phyloP scores from a whole-genome alignment of 2,888 invertebrate genomes.

The Liopterus haemorrhoidalis region DNA sequence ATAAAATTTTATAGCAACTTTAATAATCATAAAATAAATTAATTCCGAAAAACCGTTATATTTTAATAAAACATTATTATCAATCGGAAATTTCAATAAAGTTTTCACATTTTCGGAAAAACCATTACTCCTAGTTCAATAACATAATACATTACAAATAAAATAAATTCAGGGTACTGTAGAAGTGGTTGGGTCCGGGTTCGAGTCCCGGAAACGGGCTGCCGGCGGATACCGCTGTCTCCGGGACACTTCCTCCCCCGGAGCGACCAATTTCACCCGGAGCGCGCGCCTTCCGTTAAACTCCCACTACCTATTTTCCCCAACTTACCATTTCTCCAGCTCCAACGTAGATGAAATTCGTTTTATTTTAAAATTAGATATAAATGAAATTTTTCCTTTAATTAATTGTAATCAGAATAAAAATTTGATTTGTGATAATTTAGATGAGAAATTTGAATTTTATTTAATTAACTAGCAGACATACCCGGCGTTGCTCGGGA shows the following conservation, averaged over 20 bases:
- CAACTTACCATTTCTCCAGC: too few species aligned
- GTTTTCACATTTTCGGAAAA: too few species aligned
- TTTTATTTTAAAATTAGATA: not conserved
- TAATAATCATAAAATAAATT: too few species aligned
- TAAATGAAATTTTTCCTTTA: constrained; percentile 1
- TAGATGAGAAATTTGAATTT: too few species aligned
- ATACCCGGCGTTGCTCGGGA: too few species aligned
- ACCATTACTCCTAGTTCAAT: constrained; percentile 19
- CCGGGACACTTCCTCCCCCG: constrained; percentile 49
- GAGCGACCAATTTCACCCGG: constrained; percentile 48
- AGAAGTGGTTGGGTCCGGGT: constrained; percentile 42
- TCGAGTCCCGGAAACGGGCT: constrained; percentile 43
- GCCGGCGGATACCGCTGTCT: constrained; percentile 50
- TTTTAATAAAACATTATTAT: too few species aligned
- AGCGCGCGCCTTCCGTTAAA: constrained; percentile 46
- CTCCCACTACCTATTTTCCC: too few species aligned
- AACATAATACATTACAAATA: constrained; percentile 29
- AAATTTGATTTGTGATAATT: not conserved
- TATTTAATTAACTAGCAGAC: too few species aligned
- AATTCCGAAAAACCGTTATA: too few species aligned
- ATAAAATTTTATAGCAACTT: too few species aligned
- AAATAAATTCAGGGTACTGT: constrained; percentile 41
- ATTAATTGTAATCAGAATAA: constrained; percentile 1
- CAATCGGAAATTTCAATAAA: too few species aligned
- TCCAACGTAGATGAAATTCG: too few species aligned